These are phyloP conservation scores for Anableps anableps DNA, from an alignment of 2,797 vertebrate genomes.

Conservation along the genomic window DNA sequence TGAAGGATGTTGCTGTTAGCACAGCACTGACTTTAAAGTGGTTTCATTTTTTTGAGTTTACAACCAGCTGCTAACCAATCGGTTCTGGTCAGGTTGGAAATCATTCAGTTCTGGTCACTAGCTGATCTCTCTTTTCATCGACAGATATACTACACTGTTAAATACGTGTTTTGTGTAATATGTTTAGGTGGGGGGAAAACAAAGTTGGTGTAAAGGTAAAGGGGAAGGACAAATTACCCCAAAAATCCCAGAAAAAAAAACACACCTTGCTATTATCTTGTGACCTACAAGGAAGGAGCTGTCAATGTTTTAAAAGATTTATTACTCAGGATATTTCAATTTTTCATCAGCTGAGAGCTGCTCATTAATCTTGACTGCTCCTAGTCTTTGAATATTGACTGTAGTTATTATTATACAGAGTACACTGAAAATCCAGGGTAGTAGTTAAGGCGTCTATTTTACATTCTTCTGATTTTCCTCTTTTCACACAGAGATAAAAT, in stretches of 20 bases:
- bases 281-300: constrained; percentile 42
- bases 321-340: constrained; percentile 41
- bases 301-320: constrained; percentile 56
- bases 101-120: too few species aligned
- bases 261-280: constrained; percentile 18
- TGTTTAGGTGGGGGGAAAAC: not conserved
- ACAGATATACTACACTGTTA: too few species aligned
- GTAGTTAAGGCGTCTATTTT: not conserved
- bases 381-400: not conserved
- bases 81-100: too few species aligned
- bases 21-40: too few species aligned
- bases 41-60: not conserved
- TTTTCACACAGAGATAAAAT: not conserved
- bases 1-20: not conserved
- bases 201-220: not conserved
- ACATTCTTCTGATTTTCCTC: not conserved
- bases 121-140: too few species aligned
- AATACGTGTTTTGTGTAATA: too few species aligned
- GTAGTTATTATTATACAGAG: not conserved
- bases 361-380: constrained; percentile 2
- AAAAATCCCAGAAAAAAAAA: constrained; percentile 4
- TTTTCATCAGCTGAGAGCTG: constrained; percentile 41
- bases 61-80: not conserved
- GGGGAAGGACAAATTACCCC: constrained; percentile 28
- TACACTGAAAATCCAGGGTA: not conserved